Conservation (phyloP, 2,113 vertebrate genomes). For the Seriola quinqueradiata region DNA sequence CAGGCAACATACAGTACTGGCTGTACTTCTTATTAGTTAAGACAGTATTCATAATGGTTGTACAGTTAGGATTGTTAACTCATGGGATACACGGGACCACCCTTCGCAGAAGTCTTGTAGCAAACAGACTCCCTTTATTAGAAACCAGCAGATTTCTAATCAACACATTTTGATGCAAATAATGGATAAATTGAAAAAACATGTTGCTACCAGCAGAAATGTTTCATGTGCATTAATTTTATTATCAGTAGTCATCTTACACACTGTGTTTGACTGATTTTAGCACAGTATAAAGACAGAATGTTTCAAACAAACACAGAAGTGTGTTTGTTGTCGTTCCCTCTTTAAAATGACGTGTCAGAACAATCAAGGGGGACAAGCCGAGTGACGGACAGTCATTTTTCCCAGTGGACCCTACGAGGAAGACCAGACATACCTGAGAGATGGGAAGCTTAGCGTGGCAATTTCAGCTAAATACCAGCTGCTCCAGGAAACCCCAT, state of each 20-base stretch:
- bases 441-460: background rate
- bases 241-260: too few species aligned
- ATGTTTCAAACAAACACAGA: background rate
- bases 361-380: background rate
- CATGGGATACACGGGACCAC: too few species aligned
- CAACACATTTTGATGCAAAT: too few species aligned
- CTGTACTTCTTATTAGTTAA: background rate
- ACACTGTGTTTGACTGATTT: too few species aligned
- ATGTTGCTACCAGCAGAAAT: too few species aligned
- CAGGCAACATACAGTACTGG: background rate
- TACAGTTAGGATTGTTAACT: background rate
- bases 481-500: slow-evolving; percentile 47
- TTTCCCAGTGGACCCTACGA: background rate
- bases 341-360: slow-evolving; percentile 5
- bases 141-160: too few species aligned
- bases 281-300: too few species aligned
- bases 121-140: too few species aligned
- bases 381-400: background rate
- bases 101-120: too few species aligned
- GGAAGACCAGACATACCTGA: slow-evolving; percentile 4
- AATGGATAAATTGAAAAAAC: too few species aligned
- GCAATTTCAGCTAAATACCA: slow-evolving; percentile 51
- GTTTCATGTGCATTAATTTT: too few species aligned
- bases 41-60: background rate
- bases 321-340: background rate